Percentiles rank a stretch among this genome's conserved stretches.
Conservation (phyloP, 2,113 vertebrate genomes). For the Hirundichthys speculiger region DNA sequence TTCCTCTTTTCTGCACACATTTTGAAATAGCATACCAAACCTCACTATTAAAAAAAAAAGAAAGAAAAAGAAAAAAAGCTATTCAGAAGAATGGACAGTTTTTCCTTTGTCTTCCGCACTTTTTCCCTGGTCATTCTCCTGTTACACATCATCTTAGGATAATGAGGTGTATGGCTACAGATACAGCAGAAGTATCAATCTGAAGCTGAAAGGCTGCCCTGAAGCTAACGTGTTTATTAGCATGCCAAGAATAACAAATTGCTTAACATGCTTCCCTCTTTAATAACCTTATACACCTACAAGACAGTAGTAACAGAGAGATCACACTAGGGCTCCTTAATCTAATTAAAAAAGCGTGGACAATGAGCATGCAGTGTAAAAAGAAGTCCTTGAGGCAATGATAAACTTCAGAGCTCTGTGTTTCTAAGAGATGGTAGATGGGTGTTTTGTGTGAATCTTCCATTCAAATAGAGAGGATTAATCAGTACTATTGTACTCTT, state of each 20-base stretch:
- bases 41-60: too few relatives aligned
- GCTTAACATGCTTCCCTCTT: constrained; percentile 64
- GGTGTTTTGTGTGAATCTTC: constrained; percentile 34
- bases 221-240: constrained; percentile 73
- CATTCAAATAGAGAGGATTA: constrained; percentile 17
- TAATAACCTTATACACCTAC: constrained; percentile 72
- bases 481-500: too few relatives aligned
- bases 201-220: constrained; percentile 55
- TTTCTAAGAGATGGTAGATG: constrained; percentile 44
- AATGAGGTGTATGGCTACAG: constrained; percentile 63
- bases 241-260: constrained; percentile 72
- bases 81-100: not conserved
- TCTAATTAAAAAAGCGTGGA: constrained; percentile 71
- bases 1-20: not conserved
- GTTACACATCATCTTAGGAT: constrained; percentile 64
- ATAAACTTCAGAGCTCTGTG: constrained; percentile 51
- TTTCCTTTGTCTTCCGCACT: not conserved
- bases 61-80: not conserved
- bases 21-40: constrained; percentile 3
- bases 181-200: constrained; percentile 67
- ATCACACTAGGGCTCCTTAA: constrained; percentile 64
- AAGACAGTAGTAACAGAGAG: constrained; percentile 69
- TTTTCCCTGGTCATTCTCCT: constrained; percentile 25
- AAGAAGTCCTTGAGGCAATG: constrained; percentile 56
- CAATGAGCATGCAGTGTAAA: constrained; percentile 45